These are phyloP conservation scores for Hippoglossus stenolepis DNA, from an alignment of 2,113 vertebrate species.

Conservation along the genomic window DNA sequence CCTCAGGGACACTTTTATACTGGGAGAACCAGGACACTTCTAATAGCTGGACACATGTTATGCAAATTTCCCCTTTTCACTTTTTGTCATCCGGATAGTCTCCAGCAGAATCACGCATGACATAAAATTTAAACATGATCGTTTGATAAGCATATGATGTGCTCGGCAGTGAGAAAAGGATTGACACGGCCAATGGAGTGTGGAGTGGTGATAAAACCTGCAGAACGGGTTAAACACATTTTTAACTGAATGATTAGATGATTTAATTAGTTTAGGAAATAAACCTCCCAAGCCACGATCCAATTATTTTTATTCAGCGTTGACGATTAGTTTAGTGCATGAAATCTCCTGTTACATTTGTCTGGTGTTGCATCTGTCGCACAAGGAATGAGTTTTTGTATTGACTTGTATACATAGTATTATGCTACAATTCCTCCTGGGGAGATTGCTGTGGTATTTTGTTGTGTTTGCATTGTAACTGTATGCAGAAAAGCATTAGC, in stretches of 20 bases:
- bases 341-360: constrained; percentile 1
- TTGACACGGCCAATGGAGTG: constrained; percentile 36
- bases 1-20: constrained; percentile 30
- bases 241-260: constrained; percentile 20
- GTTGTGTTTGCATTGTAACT: constrained; percentile 40
- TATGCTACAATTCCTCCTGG: constrained; percentile 31
- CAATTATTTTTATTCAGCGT: neutral
- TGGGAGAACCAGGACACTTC: constrained; percentile 24
- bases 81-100: constrained; percentile 16
- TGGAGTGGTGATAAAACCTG: constrained; percentile 29
- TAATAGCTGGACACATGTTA: constrained; percentile 53
- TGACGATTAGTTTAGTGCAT: neutral
- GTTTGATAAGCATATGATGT: constrained; percentile 47
- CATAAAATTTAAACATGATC: constrained; percentile 20
- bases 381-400: neutral
- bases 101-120: constrained; percentile 6
- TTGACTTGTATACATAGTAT: constrained; percentile 13
- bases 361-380: neutral
- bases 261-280: constrained; percentile 43
- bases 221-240: constrained; percentile 56
- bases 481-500: constrained; percentile 41
- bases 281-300: constrained; percentile 3
- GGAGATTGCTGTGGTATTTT: constrained; percentile 9
- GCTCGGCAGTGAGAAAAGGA: constrained; percentile 30
- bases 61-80: constrained; percentile 46